Evolutionary conservation across 2,888 invertebrate species (phyloP), one percentile per base, ranked within the genome.

Genomic region (Ophion ventricosus): DNA sequence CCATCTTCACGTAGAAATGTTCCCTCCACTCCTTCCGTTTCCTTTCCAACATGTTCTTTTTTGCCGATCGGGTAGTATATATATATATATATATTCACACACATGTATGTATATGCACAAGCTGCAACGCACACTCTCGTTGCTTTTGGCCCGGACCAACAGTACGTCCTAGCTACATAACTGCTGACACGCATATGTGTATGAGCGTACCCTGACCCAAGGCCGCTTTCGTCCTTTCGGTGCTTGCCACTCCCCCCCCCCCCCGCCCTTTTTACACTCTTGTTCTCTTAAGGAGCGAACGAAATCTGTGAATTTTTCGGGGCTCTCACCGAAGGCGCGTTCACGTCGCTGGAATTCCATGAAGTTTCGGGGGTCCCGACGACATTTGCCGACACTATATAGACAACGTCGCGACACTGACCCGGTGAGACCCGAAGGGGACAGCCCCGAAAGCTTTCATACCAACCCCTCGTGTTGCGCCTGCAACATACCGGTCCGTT

Each of bases 251-350:
- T 63, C 79, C 75, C 67, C 66, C 80, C 72, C 81, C 54, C 76
- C 40, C 59, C 43, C 17, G 43, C 64, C 49, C n/a, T n/a, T 54
- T 35, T 63, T 26, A 8, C 35, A 35, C 75, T 70, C 76, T 82
- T 85, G 80, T 85, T 84, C 84, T 82, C 85, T 54, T 76, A 82
- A 80, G 43, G 75, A 66, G 64, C 80, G 70, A 86, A 87, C 87
- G 86, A 90, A 88, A 89, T 90, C 89, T 88, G 87, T 89, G 89
- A 87, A 90, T 90, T 90, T 89, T 87, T 87, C 87, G 88, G 80
- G n/a, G 54, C 49, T 25, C 73, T 64, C 64, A 54, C 26, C 80
- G 43, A 63, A 81, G 40, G 26, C 26, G 67, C 63, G 14, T 56
- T 70, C 63, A 74, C 77, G 73, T 80, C 59, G 83, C 61, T 85